phyloP scores from a whole-genome alignment of 2,888 invertebrate genomes.

The Willowsia nigromaculata region DNA sequence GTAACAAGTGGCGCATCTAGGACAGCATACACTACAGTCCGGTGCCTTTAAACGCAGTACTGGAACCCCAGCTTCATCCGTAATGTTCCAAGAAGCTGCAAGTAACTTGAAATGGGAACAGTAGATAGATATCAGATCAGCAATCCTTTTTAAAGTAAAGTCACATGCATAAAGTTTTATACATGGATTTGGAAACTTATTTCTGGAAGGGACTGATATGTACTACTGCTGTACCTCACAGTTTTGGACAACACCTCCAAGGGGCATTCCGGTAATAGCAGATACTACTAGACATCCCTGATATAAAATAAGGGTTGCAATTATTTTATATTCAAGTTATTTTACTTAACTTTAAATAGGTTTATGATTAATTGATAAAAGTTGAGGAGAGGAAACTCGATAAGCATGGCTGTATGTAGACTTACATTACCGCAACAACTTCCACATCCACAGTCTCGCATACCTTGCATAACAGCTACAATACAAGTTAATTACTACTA shows the following conservation, averaged over 20 bases:
- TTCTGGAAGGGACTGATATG: too few species aligned
- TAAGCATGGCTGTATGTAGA: too few species aligned
- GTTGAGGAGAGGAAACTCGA: not conserved
- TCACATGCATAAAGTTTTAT: too few species aligned
- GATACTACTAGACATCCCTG: not conserved
- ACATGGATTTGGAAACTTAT: too few species aligned
- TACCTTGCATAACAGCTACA: slow-evolving; percentile 34
- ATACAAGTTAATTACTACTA: not conserved
- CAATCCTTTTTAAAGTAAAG: too few species aligned
- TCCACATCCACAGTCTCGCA: not conserved
- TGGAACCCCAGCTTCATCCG: not conserved
- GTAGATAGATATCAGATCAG: too few species aligned
- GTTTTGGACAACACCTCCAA: slow-evolving; percentile 9
- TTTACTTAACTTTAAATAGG: too few species aligned
- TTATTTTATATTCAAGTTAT: too few species aligned
- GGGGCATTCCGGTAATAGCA: not conserved
- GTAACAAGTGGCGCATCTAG: not conserved
- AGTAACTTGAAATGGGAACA: not conserved
- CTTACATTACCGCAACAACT: slow-evolving; percentile 35
- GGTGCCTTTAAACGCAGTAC: slow-evolving; percentile 8
- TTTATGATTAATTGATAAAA: not conserved
- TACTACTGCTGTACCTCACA: not conserved
- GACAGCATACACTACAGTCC: not conserved
- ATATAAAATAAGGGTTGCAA: too few species aligned
- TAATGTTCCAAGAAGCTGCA: slow-evolving; percentile 13